These are phyloP conservation scores for Amiota minor DNA, from an alignment of 2,888 invertebrate species.

Conservation along the genomic window DNA sequence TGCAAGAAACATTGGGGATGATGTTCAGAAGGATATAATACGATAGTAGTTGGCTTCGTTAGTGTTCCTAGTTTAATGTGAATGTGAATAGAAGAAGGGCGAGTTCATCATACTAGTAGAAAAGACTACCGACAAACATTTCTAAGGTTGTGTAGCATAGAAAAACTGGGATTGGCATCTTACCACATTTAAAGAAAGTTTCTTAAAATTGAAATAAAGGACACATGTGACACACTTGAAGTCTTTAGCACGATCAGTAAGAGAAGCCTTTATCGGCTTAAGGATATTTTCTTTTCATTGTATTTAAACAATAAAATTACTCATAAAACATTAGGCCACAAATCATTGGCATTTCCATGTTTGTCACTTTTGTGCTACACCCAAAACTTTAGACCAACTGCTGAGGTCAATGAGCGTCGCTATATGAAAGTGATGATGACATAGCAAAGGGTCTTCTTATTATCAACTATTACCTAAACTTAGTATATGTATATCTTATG, in stretches of 20 bases:
- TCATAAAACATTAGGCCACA: no score
- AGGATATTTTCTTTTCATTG: no score
- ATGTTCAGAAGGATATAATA: conserved; percentile 34
- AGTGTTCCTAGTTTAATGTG: conserved; percentile 9
- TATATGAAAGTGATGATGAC: no score
- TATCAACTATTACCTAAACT: neutral
- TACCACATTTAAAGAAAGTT: neutral
- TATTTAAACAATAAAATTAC: no score
- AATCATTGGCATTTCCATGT: no score
- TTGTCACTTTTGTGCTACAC: no score
- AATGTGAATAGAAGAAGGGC: conserved; percentile 53
- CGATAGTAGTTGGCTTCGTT: neutral
- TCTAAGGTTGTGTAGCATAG: conserved; percentile 26
- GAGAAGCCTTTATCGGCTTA: no score
- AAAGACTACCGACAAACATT: neutral
- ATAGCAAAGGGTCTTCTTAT: no score
- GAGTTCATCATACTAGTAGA: conserved; percentile 39
- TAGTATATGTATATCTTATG: neutral
- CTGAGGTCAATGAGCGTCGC: no score
- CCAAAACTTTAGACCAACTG: no score
- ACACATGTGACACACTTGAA: no score
- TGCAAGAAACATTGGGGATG: conserved; percentile 54
- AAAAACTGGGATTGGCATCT: conserved; percentile 57
- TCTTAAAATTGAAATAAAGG: neutral
- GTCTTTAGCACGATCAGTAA: no score